phyloP scores from a whole-genome alignment of 2,113 vertebrate species.

The Ptychochromis oligacanthus region DNA sequence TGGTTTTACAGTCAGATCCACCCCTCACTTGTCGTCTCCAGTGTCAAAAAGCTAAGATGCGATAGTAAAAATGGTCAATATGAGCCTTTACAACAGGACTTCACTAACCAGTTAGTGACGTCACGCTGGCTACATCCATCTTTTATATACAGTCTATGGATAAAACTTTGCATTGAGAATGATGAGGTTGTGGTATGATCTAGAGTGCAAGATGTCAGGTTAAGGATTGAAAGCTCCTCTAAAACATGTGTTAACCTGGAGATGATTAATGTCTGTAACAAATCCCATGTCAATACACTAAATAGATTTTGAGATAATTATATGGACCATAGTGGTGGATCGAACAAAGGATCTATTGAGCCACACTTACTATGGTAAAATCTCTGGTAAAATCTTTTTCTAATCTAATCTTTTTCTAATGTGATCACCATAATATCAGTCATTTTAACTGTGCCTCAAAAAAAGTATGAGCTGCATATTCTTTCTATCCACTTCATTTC shows the following conservation, averaged over 20 bases:
- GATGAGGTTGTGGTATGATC: not conserved
- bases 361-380: not conserved
- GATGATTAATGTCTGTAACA: no score
- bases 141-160: not conserved
- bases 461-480: not conserved
- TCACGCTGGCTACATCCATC: no score
- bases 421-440: not conserved
- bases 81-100: no score
- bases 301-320: not conserved
- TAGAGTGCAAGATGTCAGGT: not conserved
- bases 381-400: not conserved
- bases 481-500: constrained; percentile 27
- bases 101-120: no score
- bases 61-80: no score
- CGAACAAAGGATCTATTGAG: not conserved
- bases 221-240: not conserved
- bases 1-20: no score
- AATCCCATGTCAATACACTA: not conserved
- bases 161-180: not conserved
- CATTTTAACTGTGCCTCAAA: not conserved
- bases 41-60: no score
- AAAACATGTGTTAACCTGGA: not conserved
- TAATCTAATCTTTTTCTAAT: not conserved
- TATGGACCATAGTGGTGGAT: not conserved
- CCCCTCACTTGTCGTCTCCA: no score